Base-by-base conservation (phyloP, 2,797 vertebrate species). In the Tarsius wallacei region DNA sequence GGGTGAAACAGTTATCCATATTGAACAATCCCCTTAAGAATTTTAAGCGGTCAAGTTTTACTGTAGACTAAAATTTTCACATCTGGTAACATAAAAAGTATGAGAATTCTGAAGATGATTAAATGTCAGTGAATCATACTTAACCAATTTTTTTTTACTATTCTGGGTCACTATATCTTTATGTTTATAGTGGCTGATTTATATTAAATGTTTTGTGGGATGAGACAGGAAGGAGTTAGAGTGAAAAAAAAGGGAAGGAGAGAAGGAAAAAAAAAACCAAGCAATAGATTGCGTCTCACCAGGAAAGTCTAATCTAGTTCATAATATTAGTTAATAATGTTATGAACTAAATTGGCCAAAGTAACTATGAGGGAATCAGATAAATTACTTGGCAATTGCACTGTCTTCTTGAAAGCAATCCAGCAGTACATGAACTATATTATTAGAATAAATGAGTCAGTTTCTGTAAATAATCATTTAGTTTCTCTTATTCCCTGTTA, bases 391-490 rank as follows among this genome's bases (percentile, higher is more conserved):
- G 68, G 80, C 76, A 87, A 57, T 87, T 90, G 80, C 53, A 80
- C 78, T 71, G 36, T 87, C 86, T 93, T 93, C 77, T 90, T 97
- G 95, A 96, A 90, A 94, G 57, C 33, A 86, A 59, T 90, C 83
- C 91, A 96, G 21, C 42, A 70, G 17, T 31, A 70, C 31, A 47
- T 95, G 87, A 96, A 87, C 88, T 96, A 26, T 93, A 76, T 88
- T 97, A 87, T 96, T 97, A 95, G 71, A 87, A 95, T 94, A 96
- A 97, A 81, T 93, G 87, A 97, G 64, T 97, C 93, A 93, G 74
- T 96, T 94, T 94, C 74, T 93, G 80, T 95, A 97, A 97, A 94
- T 96, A 95, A 94, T 96, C 78, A 84, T 93, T 97, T 82, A 66
- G 59, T 96, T 96, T 78, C 70, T 94, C 55, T 95, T 91, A 87